These are phyloP conservation scores for Tachysurus fulvidraco DNA, from an alignment of 2,113 vertebrate genomes.

Conservation along the genomic window DNA sequence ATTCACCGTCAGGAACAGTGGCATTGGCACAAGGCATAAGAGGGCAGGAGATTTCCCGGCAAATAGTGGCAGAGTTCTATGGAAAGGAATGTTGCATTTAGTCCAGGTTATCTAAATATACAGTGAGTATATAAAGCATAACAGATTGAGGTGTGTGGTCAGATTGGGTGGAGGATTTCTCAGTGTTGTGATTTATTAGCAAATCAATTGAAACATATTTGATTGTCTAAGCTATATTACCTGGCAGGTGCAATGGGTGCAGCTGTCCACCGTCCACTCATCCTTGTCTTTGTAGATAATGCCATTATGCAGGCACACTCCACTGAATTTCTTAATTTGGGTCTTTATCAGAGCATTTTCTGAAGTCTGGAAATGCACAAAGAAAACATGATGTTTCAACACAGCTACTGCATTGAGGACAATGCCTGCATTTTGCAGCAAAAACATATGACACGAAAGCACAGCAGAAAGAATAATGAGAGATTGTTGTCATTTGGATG, in stretches of 20 bases:
- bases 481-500: constrained; percentile 61
- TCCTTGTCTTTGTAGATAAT: constrained; percentile 82
- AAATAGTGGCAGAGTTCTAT: constrained; percentile 92
- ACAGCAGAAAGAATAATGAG: constrained; percentile 9
- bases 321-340: constrained; percentile 71
- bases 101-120: constrained; percentile 20
- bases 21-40: constrained; percentile 92
- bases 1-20: constrained; percentile 94
- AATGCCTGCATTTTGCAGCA: not conserved
- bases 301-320: constrained; percentile 86
- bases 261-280: constrained; percentile 94
- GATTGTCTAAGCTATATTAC: constrained; percentile 64
- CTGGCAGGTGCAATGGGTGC: constrained; percentile 96
- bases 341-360: constrained; percentile 74
- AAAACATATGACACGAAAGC: not conserved
- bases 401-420: not conserved
- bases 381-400: not conserved
- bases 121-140: too few relatives aligned
- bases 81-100: constrained; percentile 53
- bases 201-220: not conserved
- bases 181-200: not conserved
- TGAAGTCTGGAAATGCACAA: constrained; percentile 69
- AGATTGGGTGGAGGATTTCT: not conserved
- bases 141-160: not conserved
- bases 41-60: constrained; percentile 94